These are phyloP conservation scores for Eristalis arbustorum DNA, from an alignment of 2,888 invertebrate species.

Conservation along the genomic window DNA sequence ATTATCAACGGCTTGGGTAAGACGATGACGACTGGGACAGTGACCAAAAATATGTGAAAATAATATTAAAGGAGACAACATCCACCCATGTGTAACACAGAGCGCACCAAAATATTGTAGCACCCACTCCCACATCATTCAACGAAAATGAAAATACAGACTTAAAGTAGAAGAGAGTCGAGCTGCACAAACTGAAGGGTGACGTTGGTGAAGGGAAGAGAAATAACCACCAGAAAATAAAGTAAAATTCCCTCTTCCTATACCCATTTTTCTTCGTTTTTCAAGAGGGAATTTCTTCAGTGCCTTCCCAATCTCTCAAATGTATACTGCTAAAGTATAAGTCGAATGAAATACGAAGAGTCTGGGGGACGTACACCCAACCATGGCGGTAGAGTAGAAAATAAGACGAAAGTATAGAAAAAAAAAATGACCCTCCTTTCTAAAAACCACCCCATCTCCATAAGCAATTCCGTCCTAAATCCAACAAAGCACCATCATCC, in stretches of 20 bases:
- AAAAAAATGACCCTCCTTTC: slow-evolving; percentile 23
- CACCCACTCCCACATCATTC: slow-evolving; percentile 30
- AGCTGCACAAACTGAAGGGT: slow-evolving; percentile 30
- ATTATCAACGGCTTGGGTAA: slow-evolving; percentile 68
- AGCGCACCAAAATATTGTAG: slow-evolving; percentile 16
- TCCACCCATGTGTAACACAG: slow-evolving; percentile 29
- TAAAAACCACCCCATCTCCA: slow-evolving; percentile 62
- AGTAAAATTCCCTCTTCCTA: slow-evolving; percentile 66
- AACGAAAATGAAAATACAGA: slow-evolving; percentile 73
- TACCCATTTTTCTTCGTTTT: slow-evolving; percentile 49
- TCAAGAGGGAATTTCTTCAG: slow-evolving; percentile 50
- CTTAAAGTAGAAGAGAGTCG: slow-evolving; percentile 29
- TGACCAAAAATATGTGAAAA: slow-evolving; percentile 44
- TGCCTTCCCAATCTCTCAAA: slow-evolving; percentile 38
- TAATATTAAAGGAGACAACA: slow-evolving; percentile 54
- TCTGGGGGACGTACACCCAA: slow-evolving; percentile 29
- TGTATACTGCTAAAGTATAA: slow-evolving; percentile 53
- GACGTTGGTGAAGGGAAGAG: slow-evolving; percentile 20
- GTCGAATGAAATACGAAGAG: slow-evolving; percentile 33
- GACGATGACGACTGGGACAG: slow-evolving; percentile 24
- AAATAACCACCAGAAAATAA: slow-evolving; percentile 60
- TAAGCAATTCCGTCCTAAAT: slow-evolving; percentile 68
- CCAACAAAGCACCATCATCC: slow-evolving; percentile 70
- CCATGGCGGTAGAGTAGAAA: slow-evolving; percentile 38
- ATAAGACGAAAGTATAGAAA: slow-evolving; percentile 45